phyloP scores from a whole-genome alignment of 64 coral and sea anemone species.

The Pachyseris speciosa region DNA sequence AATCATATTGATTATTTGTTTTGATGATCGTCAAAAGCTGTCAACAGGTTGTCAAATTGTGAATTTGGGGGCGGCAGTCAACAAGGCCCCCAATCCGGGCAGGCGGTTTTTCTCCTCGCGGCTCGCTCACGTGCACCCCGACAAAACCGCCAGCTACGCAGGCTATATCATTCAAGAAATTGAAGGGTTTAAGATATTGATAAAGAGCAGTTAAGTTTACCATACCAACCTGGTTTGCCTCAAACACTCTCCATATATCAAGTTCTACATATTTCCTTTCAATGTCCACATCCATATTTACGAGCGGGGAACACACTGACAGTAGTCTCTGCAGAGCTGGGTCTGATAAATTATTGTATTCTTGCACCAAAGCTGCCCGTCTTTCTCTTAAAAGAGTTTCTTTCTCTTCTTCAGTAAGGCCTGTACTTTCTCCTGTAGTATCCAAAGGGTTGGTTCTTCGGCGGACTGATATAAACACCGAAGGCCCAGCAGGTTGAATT shows the following conservation, averaged over 20 bases:
- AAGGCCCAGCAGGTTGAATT: neutral
- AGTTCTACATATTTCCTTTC: conserved; percentile 79
- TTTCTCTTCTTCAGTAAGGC: neutral
- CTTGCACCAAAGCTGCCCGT: neutral
- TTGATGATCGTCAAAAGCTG: no score
- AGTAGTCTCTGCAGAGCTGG: conserved; percentile 18
- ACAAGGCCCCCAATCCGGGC: no score
- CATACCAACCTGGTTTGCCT: conserved; percentile 62
- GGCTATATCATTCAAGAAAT: no score
- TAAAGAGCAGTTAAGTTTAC: no score
- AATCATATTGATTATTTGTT: no score
- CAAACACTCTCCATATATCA: conserved; percentile 59
- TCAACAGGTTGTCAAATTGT: no score
- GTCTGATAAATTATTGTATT: conserved; percentile 56
- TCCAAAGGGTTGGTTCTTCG: neutral
- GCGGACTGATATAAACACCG: neutral
- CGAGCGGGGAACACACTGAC: neutral
- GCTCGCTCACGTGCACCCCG: no score
- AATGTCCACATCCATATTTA: conserved; percentile 18
- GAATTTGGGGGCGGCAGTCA: no score
- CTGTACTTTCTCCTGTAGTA: neutral
- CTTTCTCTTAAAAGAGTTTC: neutral
- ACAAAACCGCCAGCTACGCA: no score
- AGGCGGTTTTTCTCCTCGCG: no score
- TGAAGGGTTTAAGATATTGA: no score